Evolutionary conservation across 2,888 invertebrate species (phyloP), one percentile per base, ranked within the genome.

Genomic region (Hetaerina titia): DNA sequence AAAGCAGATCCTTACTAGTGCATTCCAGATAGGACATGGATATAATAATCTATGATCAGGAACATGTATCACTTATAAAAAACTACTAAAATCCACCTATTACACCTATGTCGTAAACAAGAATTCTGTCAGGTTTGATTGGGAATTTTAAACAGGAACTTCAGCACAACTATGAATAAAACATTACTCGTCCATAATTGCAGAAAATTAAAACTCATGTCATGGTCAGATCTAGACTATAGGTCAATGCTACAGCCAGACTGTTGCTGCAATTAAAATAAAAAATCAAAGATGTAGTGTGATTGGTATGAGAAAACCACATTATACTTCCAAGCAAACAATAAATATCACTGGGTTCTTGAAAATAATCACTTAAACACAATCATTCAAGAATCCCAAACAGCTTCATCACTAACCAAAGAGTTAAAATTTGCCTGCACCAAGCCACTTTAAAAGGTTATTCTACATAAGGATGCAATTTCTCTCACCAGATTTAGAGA

Each of bases 1-100:
- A 95, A 95, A 95, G 95, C 95, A 95, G 95, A 95, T 95, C 95
- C 95, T 95, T 95, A 95, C 95, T 95, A 95, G 95, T 95, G 95
- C 95, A 95, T 95, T 92, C 92, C 95, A 90, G 94, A 90, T 94
- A 95, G 95, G 95, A 94, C 94, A 95, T 95, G 94, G 94, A 95
- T 95, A 94, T 74, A 95, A 95, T 95, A 90, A 90, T 95, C 95
- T 95, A 95, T 95, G 69, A 92, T 92, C 92, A 92, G 92, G 92
- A 92, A 92, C 92, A 92, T 92, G 92, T 64, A 92, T 92, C 92
- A 92, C 92, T 92, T 92, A 92, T 92, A 92, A 92, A 92, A 92
- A 92, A 92, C 92, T 92, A 92, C 92, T 92, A 92, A 92, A 92
- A 92, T 92, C 92, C 92, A 92, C 92, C 92, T 92, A 92, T 92